A percentile compares a stretch with the other conserved stretches of the same genome.
Conservation (phyloP, 2,888 invertebrate species). For the Synergus itoensis region DNA sequence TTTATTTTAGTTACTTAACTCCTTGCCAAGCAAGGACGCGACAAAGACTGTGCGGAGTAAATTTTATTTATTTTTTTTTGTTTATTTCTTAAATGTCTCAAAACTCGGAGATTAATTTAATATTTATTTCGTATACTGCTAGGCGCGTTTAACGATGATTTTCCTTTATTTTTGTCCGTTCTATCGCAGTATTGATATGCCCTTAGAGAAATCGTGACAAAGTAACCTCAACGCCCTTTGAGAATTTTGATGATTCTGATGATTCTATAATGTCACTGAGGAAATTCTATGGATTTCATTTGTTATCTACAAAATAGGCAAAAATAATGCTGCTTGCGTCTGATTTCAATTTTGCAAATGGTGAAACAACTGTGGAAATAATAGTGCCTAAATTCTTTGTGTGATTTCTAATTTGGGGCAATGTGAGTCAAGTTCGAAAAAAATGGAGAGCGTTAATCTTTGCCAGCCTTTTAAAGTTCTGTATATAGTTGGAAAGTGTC, state of each 20-base stretch:
- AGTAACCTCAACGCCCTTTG: slow-evolving; percentile 31
- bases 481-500: slow-evolving; percentile 7
- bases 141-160: neutral
- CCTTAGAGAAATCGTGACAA: neutral
- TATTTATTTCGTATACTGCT: neutral
- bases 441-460: slow-evolving; percentile 18
- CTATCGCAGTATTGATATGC: neutral
- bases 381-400: neutral
- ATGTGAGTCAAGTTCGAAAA: slow-evolving; percentile 19
- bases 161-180: neutral
- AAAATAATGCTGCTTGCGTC: neutral
- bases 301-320: neutral
- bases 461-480: neutral
- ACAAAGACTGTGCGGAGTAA: neutral
- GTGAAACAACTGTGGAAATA: neutral
- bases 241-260: neutral
- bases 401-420: neutral
- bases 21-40: neutral
- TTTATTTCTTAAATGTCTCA: neutral
- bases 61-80: neutral
- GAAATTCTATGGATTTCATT: neutral
- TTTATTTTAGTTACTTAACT: neutral
- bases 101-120: neutral
- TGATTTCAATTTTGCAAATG: neutral
- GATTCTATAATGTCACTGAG: too few relatives aligned